Percentiles rank a stretch among this genome's conserved stretches.
These are phyloP conservation scores for Morpho achilles DNA, from an alignment of 2,888 invertebrate species.

Conservation along the genomic window DNA sequence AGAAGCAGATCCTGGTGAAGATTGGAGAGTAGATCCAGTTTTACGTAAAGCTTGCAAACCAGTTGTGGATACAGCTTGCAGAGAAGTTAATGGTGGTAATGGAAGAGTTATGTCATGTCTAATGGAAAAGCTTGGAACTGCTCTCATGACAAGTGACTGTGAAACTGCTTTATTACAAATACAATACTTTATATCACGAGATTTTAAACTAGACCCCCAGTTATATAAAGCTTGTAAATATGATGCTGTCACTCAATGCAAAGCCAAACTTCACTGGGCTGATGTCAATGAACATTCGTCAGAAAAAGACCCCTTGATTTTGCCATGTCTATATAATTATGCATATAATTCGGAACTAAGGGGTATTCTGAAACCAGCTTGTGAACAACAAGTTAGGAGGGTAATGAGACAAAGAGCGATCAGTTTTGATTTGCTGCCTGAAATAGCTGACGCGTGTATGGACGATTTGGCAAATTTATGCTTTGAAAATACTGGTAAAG, in stretches of 20 bases:
- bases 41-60: slow-evolving; percentile 91
- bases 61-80: slow-evolving; percentile 89
- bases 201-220: slow-evolving; percentile 94
- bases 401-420: slow-evolving; percentile 96
- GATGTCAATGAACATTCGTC: slow-evolving; percentile 83
- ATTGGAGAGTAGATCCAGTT: slow-evolving; percentile 96
- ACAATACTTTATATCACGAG: slow-evolving; percentile 97
- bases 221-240: slow-evolving; percentile 92
- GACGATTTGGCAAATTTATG: slow-evolving; percentile 91
- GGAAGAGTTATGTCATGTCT: slow-evolving; percentile 94
- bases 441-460: slow-evolving; percentile 94
- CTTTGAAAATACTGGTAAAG: slow-evolving; percentile 89
- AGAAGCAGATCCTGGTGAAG: slow-evolving; percentile 95
- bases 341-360: slow-evolving; percentile 77
- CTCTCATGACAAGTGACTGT: slow-evolving; percentile 92
- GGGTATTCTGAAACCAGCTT: slow-evolving; percentile 78
- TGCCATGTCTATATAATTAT: slow-evolving; percentile 93
- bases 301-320: slow-evolving; percentile 88
- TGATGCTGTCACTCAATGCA: slow-evolving; percentile 91
- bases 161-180: slow-evolving; percentile 95
- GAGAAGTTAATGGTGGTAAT: slow-evolving; percentile 85
- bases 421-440: slow-evolving; percentile 95
- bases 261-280: slow-evolving; percentile 88
- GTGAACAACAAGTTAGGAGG: slow-evolving; percentile 89
- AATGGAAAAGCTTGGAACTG: slow-evolving; percentile 93